phyloP scores from a whole-genome alignment of 2,113 vertebrate species.

The Serinus canaria region DNA sequence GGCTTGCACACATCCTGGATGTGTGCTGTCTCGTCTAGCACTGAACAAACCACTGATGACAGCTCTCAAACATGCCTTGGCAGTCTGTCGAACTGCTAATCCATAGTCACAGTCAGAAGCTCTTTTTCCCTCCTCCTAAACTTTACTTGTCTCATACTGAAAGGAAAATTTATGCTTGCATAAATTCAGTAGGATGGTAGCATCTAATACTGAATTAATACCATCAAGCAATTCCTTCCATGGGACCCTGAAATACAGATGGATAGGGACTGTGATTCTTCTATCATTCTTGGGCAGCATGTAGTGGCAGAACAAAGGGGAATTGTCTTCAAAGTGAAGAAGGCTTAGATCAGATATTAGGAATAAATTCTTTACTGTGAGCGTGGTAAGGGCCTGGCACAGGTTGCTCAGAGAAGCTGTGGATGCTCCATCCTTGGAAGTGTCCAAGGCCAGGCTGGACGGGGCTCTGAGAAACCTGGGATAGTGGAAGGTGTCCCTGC shows the following conservation, averaged over 20 bases:
- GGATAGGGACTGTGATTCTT: neutral
- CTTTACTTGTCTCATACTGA: neutral
- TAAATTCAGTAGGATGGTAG: neutral
- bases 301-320: neutral
- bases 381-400: neutral
- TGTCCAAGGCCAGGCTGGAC: neutral
- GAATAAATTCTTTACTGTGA: neutral
- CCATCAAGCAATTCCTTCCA: neutral
- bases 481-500: neutral
- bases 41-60: constrained; percentile 8
- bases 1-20: neutral
- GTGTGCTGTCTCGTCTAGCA: neutral
- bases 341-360: neutral
- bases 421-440: rapidly evolving
- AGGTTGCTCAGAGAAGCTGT: neutral
- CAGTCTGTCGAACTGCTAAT: neutral
- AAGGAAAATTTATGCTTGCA: neutral
- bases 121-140: neutral
- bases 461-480: neutral
- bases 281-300: neutral
- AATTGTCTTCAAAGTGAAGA: neutral
- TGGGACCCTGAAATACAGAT: neutral
- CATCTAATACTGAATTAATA: neutral
- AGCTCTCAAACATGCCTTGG: constrained; percentile 29
- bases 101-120: neutral